Evolutionary conservation across 2,113 vertebrate genomes (phyloP).

Genomic region (Onychostoma macrolepis): DNA sequence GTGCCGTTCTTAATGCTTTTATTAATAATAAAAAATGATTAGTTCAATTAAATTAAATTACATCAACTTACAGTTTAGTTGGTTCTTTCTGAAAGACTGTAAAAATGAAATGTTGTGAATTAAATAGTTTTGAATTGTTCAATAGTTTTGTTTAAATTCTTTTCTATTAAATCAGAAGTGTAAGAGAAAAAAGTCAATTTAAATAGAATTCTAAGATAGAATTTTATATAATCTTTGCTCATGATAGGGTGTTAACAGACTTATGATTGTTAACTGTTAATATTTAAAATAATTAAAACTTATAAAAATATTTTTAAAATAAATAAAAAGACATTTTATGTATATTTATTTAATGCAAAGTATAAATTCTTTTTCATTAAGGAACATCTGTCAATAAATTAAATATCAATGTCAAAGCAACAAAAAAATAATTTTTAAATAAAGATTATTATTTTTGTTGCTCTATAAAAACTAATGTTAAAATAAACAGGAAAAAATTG

Average conservation of each 20-base stretch:
- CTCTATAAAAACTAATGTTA: not conserved
- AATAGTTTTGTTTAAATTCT: not conserved
- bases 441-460: not conserved
- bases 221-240: not conserved
- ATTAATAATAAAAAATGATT: conserved; percentile 9
- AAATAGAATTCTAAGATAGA: not conserved
- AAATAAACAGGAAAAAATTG: not conserved
- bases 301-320: not conserved
- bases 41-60: not conserved
- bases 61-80: not conserved
- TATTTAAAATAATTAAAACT: too few species aligned
- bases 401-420: not conserved
- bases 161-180: not conserved
- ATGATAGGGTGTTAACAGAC: not conserved
- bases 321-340: not conserved
- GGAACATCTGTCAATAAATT: not conserved
- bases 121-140: not conserved
- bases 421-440: not conserved
- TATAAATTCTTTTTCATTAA: not conserved
- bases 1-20: not conserved
- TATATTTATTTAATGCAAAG: not conserved
- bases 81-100: not conserved
- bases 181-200: not conserved
- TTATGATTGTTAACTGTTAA: not conserved
- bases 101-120: not conserved